Conservation (phyloP, 1,140 invertebrate species). For the Drosophila nasuta region DNA sequence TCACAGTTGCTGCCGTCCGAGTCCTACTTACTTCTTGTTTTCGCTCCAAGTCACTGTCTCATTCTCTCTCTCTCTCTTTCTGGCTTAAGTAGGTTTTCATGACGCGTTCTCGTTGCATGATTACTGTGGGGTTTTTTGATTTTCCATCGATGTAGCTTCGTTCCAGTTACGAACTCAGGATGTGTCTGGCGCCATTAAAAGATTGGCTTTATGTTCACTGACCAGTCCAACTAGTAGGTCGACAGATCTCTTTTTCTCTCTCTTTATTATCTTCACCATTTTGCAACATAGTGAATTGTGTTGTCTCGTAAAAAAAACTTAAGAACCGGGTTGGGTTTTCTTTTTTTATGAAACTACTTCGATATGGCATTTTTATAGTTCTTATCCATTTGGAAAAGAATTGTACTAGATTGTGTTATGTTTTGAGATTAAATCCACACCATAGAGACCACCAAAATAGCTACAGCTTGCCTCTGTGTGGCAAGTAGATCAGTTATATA, state of each 20-base stretch:
- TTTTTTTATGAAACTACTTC: background rate
- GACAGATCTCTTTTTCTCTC: conserved; percentile 13
- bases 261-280: conserved; percentile 34
- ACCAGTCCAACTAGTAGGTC: conserved; percentile 48
- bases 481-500: conserved; percentile 43
- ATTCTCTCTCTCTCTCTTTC: too few species aligned
- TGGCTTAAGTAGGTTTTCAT: conserved; percentile 61
- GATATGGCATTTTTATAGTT: conserved; percentile 24
- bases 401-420: conserved; percentile 3
- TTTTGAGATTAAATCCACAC: background rate
- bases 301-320: conserved; percentile 48
- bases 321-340: conserved; percentile 49
- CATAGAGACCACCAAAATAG: background rate
- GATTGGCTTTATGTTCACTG: conserved; percentile 47
- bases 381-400: conserved; percentile 14
- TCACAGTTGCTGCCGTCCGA: conserved; percentile 8
- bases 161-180: conserved; percentile 57
- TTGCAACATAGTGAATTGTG: conserved; percentile 52
- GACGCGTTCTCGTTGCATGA: conserved; percentile 29
- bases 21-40: conserved; percentile 60
- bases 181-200: conserved; percentile 60
- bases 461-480: conserved; percentile 49
- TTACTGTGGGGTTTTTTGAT: conserved; percentile 27
- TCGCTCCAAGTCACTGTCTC: conserved; percentile 19
- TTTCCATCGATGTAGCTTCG: conserved; percentile 63